Conservation (phyloP, 1,140 invertebrate genomes). For the Limonius californicus region DNA sequence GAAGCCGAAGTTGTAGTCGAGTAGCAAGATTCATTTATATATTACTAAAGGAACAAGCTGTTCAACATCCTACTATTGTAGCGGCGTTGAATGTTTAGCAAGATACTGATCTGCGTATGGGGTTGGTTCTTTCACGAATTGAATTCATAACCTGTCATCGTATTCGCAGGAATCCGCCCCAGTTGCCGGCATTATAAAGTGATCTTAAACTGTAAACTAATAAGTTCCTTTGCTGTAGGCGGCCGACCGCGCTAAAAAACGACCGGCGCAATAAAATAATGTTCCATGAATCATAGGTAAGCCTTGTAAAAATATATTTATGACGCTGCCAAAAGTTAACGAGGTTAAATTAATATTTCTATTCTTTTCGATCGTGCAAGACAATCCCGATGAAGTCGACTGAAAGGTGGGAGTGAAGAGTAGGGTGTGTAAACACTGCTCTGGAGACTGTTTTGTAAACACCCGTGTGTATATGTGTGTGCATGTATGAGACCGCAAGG, state of each 20-base stretch:
- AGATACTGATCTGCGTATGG: not conserved
- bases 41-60: too few species aligned
- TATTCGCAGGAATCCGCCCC: not conserved
- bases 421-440: not conserved
- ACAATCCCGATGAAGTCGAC: not conserved
- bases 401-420: not conserved
- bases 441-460: not conserved
- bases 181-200: not conserved
- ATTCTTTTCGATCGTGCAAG: not conserved
- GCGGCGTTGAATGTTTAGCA: too few species aligned
- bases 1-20: too few species aligned
- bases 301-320: not conserved
- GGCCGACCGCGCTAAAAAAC: not conserved
- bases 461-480: too few species aligned
- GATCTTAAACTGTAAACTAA: not conserved
- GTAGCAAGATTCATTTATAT: too few species aligned
- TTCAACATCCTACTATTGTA: too few species aligned
- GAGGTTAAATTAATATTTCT: not conserved
- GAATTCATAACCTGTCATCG: not conserved
- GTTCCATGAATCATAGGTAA: not conserved
- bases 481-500: too few species aligned
- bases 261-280: not conserved
- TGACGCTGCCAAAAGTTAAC: not conserved
- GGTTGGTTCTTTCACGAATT: not conserved
- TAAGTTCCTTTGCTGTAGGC: not conserved